Percentiles rank a stretch among this genome's conserved stretches.
Evolutionary conservation across 2,113 vertebrate species (phyloP).

Genomic region (Melanostigma gelatinosum): DNA sequence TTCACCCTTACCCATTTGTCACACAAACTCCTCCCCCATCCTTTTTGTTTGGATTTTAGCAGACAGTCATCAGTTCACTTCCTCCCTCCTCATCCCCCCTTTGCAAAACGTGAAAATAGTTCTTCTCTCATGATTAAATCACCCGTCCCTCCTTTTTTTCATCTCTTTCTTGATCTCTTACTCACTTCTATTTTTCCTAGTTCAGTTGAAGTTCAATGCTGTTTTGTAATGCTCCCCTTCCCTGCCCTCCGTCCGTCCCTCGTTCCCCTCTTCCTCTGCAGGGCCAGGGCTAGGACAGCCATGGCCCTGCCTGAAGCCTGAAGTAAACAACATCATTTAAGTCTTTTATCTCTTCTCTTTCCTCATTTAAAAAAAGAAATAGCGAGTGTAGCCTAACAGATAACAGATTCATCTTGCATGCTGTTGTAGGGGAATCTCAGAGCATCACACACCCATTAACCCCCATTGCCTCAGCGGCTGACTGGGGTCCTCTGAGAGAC

Average conservation of each 20-base stretch:
- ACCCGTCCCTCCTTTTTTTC: background rate
- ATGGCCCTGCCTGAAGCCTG: constrained; percentile 44
- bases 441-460: constrained; percentile 61
- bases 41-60: constrained; percentile 32
- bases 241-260: background rate
- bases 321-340: constrained; percentile 49
- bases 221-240: background rate
- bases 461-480: constrained; percentile 45
- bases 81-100: constrained; percentile 8
- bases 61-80: constrained; percentile 49
- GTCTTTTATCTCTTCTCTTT: constrained; percentile 26
- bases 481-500: constrained; percentile 52
- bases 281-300: background rate
- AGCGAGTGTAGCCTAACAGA: constrained; percentile 23
- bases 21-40: constrained; percentile 30
- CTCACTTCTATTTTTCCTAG: constrained; percentile 18
- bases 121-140: constrained; percentile 39
- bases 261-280: background rate
- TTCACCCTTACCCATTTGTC: constrained; percentile 34
- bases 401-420: constrained; percentile 49
- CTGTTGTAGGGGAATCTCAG: constrained; percentile 49
- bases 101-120: constrained; percentile 15
- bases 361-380: background rate
- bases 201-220: constrained; percentile 47
- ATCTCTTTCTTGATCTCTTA: constrained; percentile 5